Conservation (phyloP, 2,888 invertebrate species). For the Dicyrtomina minuta region DNA sequence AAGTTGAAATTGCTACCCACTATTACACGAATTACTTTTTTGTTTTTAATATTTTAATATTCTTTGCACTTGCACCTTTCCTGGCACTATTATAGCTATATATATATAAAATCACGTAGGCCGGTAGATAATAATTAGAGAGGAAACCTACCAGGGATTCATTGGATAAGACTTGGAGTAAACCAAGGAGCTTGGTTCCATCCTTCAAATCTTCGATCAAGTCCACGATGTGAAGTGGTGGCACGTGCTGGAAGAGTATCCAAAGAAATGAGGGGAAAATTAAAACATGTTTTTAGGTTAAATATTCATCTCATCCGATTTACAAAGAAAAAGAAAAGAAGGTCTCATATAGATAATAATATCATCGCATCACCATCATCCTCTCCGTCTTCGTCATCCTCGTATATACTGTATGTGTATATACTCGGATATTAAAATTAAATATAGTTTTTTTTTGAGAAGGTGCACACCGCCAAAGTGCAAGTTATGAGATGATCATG, state of each 20-base stretch:
- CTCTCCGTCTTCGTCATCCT: not conserved
- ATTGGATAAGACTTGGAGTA: slow-evolving; percentile 91
- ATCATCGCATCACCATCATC: too few species aligned
- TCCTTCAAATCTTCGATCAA: slow-evolving; percentile 94
- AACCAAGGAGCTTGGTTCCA: slow-evolving; percentile 87
- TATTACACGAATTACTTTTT: too few species aligned
- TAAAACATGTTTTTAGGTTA: slow-evolving; percentile 17
- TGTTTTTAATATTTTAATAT: too few species aligned
- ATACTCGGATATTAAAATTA: not conserved
- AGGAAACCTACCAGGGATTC: slow-evolving; percentile 74
- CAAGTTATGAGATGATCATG: too few species aligned
- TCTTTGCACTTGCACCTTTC: slow-evolving; percentile 13
- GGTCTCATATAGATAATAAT: not conserved
- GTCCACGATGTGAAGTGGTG: slow-evolving; percentile 88
- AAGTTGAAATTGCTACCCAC: too few species aligned
- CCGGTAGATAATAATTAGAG: not conserved
- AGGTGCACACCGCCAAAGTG: too few species aligned
- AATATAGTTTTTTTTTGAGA: too few species aligned
- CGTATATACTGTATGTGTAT: not conserved
- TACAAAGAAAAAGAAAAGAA: too few species aligned
- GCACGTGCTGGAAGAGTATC: slow-evolving; percentile 74
- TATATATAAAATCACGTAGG: too few species aligned
- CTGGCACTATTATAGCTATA: not conserved
- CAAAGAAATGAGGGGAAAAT: slow-evolving; percentile 31
- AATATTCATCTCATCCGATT: not conserved